phyloP scores from a whole-genome alignment of 2,797 vertebrate genomes.

The Rhinichthys osculus region DNA sequence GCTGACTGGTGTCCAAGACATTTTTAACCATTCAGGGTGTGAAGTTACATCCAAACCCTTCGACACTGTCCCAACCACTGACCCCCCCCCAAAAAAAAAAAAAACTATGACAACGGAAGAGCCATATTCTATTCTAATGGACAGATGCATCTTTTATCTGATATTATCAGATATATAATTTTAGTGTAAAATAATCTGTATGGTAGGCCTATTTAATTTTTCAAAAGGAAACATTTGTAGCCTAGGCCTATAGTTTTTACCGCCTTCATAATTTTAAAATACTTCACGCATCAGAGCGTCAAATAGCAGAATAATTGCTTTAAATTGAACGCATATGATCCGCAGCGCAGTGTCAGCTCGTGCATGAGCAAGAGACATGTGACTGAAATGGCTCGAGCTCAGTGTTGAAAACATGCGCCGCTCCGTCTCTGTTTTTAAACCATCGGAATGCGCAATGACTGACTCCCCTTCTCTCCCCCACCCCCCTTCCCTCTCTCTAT shows the following conservation, averaged over 20 bases:
- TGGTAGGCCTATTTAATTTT: neutral
- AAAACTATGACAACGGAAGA: neutral
- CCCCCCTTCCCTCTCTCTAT: constrained; percentile 21
- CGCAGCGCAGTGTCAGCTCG: constrained; percentile 32
- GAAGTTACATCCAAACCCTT: neutral
- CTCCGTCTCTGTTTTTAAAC: constrained; percentile 50
- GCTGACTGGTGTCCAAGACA: neutral
- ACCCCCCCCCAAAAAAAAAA: too few species aligned
- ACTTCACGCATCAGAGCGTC: neutral
- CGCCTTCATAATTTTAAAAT: neutral
- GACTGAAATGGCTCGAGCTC: constrained; percentile 51
- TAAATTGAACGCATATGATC: constrained; percentile 22
- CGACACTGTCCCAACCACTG: too few species aligned
- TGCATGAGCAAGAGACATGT: constrained; percentile 56
- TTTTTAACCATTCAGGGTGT: neutral
- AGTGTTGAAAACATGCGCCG: constrained; percentile 53
- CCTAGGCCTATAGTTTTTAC: neutral
- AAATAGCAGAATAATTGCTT: neutral
- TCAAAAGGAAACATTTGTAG: neutral
- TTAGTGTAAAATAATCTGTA: too few species aligned
- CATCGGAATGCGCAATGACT: constrained; percentile 70
- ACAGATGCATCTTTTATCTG: neutral
- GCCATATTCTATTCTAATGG: neutral
- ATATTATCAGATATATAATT: neutral
- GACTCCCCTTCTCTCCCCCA: constrained; percentile 36